A percentile compares a stretch with the other conserved stretches of the same genome.
Evolutionary conservation across 2,888 invertebrate species (phyloP).

Genomic region (Brenthis daphne): DNA sequence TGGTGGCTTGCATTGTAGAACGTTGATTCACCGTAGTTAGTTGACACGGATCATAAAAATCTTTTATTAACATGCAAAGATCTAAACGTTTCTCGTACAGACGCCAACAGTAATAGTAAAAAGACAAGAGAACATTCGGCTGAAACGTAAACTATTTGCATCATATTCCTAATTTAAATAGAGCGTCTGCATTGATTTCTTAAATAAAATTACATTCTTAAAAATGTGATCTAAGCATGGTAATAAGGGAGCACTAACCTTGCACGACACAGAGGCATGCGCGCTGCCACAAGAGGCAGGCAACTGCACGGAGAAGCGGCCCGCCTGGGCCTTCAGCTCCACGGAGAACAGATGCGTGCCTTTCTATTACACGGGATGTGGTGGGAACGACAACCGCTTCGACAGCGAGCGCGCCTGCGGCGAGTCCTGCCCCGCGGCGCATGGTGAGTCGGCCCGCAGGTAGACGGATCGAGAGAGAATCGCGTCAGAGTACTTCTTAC

Average conservation of each 20-base stretch:
- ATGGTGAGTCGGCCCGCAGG: slow-evolving; percentile 81
- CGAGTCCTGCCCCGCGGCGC: slow-evolving; percentile 88
- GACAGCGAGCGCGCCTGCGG: slow-evolving; percentile 87
- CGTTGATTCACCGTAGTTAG: slow-evolving; percentile 10
- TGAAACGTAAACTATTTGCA: neutral
- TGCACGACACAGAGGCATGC: slow-evolving; percentile 86
- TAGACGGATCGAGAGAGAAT: too few species aligned
- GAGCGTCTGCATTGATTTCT: neutral
- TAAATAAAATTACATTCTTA: neutral
- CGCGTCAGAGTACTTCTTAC: too few species aligned
- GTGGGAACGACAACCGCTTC: slow-evolving; percentile 94
- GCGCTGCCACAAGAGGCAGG: slow-evolving; percentile 88
- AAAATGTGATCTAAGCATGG: slow-evolving; percentile 9
- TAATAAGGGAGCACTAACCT: slow-evolving; percentile 54
- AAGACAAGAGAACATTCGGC: too few species aligned
- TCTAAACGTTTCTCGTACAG: neutral
- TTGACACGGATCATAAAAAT: neutral
- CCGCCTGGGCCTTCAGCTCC: slow-evolving; percentile 93
- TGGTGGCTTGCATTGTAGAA: slow-evolving; percentile 29
- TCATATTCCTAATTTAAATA: too few species aligned
- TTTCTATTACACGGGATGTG: slow-evolving; percentile 96
- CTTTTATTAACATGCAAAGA: slow-evolving; percentile 18
- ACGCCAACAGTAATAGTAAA: too few species aligned
- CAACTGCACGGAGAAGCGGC: slow-evolving; percentile 88
- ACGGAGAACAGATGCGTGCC: slow-evolving; percentile 93